Percentiles rank a stretch among this genome's conserved stretches.
Evolutionary conservation across 2,797 vertebrate genomes (phyloP).

Genomic region (Paguma larvata): DNA sequence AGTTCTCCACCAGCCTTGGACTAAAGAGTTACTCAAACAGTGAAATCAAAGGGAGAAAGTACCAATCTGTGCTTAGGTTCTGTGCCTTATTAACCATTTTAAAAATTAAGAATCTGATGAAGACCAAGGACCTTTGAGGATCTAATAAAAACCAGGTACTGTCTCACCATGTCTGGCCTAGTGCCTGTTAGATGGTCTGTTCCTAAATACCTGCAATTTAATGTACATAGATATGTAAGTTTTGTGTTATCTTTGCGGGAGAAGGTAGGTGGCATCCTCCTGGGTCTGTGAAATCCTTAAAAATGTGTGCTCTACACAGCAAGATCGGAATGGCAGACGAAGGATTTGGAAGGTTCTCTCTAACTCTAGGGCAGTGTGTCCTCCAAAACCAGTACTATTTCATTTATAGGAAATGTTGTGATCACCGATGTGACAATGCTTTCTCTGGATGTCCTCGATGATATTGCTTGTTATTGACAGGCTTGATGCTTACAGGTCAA

Average conservation of each 20-base stretch:
- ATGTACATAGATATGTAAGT: background rate
- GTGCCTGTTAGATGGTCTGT: background rate
- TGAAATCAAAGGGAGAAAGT: background rate
- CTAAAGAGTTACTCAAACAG: background rate
- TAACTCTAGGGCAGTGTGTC: background rate
- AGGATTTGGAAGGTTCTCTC: background rate
- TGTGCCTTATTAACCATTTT: background rate
- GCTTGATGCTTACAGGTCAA: background rate
- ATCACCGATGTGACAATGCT: background rate
- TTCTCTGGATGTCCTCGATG: background rate
- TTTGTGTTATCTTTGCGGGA: background rate
- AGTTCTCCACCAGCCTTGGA: background rate
- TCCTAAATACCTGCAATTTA: background rate
- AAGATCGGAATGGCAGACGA: background rate
- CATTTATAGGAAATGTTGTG: background rate
- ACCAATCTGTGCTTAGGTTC: background rate
- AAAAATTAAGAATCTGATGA: slow-evolving; percentile 38
- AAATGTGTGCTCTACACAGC: background rate
- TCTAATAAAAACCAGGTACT: background rate
- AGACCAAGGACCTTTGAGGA: background rate
- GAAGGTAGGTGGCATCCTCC: background rate
- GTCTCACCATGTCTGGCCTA: background rate
- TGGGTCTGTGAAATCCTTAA: slow-evolving; percentile 23
- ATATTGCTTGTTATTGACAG: background rate
- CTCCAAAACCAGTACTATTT: background rate